Conservation (phyloP, 2,797 vertebrate species). For the Acanthurus leucopareius region DNA sequence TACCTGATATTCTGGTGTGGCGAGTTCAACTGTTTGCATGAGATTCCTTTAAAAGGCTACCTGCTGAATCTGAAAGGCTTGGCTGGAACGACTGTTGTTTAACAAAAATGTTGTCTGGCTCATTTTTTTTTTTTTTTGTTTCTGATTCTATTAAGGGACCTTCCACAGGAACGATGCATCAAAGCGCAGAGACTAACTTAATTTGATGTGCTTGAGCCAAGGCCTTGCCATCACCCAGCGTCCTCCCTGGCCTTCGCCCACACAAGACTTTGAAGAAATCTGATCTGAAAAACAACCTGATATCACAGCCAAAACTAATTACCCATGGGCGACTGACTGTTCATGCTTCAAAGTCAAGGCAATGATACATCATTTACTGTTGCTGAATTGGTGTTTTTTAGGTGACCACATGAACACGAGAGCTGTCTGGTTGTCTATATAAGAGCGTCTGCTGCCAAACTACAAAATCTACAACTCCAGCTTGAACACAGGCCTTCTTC, state of each 20-base stretch:
- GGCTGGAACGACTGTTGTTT: conserved; percentile 10
- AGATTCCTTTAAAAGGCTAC: conserved; percentile 22
- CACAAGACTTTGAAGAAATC: conserved; percentile 74
- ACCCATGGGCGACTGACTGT: conserved; percentile 60
- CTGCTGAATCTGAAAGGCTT: neutral
- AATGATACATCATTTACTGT: conserved; percentile 50
- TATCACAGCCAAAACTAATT: conserved; percentile 72
- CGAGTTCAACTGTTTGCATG: conserved; percentile 44
- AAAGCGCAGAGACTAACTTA: conserved; percentile 53
- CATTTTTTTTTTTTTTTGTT: conserved; percentile 2
- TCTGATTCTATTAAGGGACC: conserved; percentile 40
- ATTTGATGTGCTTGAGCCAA: conserved; percentile 56
- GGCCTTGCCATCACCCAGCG: conserved; percentile 46
- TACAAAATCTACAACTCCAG: neutral
- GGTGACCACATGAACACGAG: conserved; percentile 37
- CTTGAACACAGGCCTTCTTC: neutral
- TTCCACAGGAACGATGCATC: conserved; percentile 50
- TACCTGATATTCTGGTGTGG: conserved; percentile 62
- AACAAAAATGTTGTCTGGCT: conserved; percentile 26
- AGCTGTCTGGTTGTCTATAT: conserved; percentile 47
- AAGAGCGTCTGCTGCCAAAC: conserved; percentile 38
- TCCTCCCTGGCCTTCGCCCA: conserved; percentile 60
- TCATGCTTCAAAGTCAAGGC: conserved; percentile 58
- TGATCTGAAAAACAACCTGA: conserved; percentile 76
- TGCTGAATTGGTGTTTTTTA: conserved; percentile 51